Conservation (phyloP, 2,113 vertebrate genomes). For the Cranoglanis bouderius region DNA sequence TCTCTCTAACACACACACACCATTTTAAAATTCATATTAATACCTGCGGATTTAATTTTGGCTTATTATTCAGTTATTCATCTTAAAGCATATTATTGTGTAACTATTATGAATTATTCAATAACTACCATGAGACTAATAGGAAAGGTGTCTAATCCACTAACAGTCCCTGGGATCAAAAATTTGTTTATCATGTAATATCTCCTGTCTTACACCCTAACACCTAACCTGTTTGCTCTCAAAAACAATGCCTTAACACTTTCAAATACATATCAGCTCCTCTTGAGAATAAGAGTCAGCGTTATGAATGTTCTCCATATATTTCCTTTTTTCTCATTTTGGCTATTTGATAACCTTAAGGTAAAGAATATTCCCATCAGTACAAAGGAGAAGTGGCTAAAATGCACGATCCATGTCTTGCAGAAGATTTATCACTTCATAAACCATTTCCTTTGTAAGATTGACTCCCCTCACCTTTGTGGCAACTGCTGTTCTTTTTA, state of each 20-base stretch:
- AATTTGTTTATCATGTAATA: background rate
- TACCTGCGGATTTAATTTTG: background rate
- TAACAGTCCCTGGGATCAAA: background rate
- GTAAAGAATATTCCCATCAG: constrained; percentile 45
- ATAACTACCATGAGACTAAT: background rate
- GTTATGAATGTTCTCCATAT: constrained; percentile 6
- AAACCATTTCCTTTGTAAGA: constrained; percentile 59
- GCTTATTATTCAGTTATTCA: background rate
- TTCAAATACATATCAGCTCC: constrained; percentile 1
- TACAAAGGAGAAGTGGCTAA: constrained; percentile 38
- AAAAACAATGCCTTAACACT: constrained; percentile 16
- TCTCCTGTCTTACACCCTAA: background rate
- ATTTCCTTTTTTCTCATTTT: constrained; percentile 43
- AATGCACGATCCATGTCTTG: constrained; percentile 34
- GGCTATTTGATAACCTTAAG: constrained; percentile 40
- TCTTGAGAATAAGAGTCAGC: constrained; percentile 7
- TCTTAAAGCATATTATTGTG: background rate
- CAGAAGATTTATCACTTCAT: constrained; percentile 59
- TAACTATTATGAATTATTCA: background rate
- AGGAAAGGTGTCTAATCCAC: background rate
- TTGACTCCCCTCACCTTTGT: constrained; percentile 53
- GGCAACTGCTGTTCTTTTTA: constrained; percentile 33
- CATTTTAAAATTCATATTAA: background rate
- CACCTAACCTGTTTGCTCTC: background rate
- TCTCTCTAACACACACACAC: too few relatives aligned